These are phyloP conservation scores for Orius insidiosus DNA, from an alignment of 1,140 invertebrate genomes.

Conservation along the genomic window DNA sequence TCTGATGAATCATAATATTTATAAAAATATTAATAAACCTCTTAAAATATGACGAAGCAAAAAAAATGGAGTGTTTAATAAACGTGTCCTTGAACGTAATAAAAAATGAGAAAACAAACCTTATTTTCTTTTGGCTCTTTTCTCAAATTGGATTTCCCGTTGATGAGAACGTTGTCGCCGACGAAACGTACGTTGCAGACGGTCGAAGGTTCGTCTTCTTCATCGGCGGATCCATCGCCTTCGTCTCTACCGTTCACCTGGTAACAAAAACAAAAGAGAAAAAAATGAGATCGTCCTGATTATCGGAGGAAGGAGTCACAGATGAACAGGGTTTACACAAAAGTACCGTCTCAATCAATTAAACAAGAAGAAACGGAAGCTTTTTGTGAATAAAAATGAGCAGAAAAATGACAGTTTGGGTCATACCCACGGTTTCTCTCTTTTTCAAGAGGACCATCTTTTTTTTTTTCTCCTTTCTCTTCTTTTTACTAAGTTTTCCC, in stretches of 20 bases:
- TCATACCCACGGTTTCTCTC: no score
- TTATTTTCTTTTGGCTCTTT: constrained; percentile 44
- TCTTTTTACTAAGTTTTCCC: no score
- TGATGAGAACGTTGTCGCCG: constrained; percentile 77
- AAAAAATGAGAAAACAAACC: constrained; percentile 27
- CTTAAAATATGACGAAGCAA: background rate
- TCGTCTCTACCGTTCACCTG: constrained; percentile 24
- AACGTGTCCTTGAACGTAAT: no score
- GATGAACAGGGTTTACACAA: background rate
- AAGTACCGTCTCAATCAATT: no score
- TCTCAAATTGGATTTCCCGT: constrained; percentile 60
- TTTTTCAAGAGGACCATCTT: no score
- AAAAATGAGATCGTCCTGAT: background rate
- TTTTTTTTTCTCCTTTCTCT: no score
- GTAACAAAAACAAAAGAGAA: constrained; percentile 1
- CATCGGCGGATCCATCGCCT: constrained; percentile 38
- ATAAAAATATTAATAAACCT: no score
- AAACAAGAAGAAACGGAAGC: no score
- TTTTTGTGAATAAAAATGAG: no score
- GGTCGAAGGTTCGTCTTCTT: constrained; percentile 46
- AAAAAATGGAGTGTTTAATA: no score
- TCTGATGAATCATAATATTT: no score
- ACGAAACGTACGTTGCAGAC: constrained; percentile 67
- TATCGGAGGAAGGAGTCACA: background rate
- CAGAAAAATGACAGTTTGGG: no score